Evolutionary conservation across 2,888 invertebrate genomes (phyloP).

Genomic region (Polyommatus iphigenia): DNA sequence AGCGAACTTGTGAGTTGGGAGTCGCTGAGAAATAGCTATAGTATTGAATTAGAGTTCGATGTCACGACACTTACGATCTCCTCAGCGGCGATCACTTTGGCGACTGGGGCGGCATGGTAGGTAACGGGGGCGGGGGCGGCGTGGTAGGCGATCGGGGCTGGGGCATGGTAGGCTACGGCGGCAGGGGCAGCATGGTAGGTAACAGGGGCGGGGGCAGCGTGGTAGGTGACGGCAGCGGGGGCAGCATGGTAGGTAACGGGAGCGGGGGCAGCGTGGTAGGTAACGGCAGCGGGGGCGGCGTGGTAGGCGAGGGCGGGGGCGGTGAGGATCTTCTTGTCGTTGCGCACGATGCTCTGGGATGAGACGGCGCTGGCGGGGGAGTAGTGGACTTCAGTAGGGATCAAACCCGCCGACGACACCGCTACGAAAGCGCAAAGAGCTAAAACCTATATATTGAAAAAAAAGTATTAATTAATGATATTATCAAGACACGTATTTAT

Average conservation of each 20-base stretch:
- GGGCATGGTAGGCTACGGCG: slow-evolving; percentile 34
- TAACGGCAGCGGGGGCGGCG: slow-evolving; percentile 44
- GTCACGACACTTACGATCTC: slow-evolving; percentile 41
- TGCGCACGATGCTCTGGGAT: slow-evolving; percentile 63
- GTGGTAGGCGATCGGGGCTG: slow-evolving; percentile 44
- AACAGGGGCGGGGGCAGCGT: slow-evolving; percentile 41
- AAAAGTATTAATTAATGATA: background rate
- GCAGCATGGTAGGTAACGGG: slow-evolving; percentile 43
- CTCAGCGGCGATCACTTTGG: slow-evolving; percentile 45
- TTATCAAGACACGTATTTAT: background rate
- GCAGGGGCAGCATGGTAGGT: slow-evolving; percentile 46
- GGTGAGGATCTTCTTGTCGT: slow-evolving; percentile 54
- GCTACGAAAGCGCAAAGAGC: slow-evolving; percentile 53
- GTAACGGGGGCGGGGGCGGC: slow-evolving; percentile 47
- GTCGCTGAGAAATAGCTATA: background rate
- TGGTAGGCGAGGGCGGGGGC: slow-evolving; percentile 45
- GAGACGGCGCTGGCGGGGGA: slow-evolving; percentile 59
- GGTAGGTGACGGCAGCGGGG: slow-evolving; percentile 40
- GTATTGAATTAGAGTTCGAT: background rate
- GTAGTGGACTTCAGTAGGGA: slow-evolving; percentile 60
- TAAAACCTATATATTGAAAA: slow-evolving; percentile 27
- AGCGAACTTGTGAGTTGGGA: background rate
- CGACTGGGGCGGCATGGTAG: slow-evolving; percentile 51
- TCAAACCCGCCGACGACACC: slow-evolving; percentile 51
- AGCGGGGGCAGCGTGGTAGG: slow-evolving; percentile 49